Conservation (phyloP, 2,888 invertebrate species). For the Cataglyphis rosenhaueri region DNA sequence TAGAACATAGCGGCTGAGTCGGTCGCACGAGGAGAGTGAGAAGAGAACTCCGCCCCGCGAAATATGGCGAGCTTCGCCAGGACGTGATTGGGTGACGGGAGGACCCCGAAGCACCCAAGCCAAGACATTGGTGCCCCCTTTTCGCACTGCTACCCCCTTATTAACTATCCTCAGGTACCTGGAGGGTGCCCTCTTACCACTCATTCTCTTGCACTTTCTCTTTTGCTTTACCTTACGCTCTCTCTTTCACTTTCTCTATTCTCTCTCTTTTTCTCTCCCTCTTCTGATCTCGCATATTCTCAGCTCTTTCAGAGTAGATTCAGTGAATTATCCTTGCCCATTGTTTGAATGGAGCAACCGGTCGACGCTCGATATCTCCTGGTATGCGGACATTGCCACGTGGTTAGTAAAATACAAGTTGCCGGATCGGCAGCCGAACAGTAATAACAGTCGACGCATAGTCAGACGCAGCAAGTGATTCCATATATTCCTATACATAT, state of each 20-base stretch:
- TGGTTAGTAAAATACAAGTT: conserved; percentile 41
- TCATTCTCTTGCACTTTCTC: conserved; percentile 67
- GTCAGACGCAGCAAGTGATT: neutral
- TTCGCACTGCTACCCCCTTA: conserved; percentile 75
- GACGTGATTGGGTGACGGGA: conserved; percentile 85
- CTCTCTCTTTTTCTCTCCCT: conserved; percentile 52
- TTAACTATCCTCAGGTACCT: conserved; percentile 75
- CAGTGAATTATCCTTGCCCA: conserved; percentile 67
- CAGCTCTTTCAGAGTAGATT: conserved; percentile 39
- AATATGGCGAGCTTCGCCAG: conserved; percentile 84
- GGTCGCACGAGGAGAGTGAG: conserved; percentile 74
- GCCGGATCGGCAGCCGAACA: conserved; percentile 10
- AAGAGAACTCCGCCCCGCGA: conserved; percentile 84
- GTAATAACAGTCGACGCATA: conserved; percentile 26
- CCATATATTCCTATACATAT: neutral
- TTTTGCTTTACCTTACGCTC: conserved; percentile 59
- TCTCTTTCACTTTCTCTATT: conserved; percentile 56
- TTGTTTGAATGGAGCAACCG: conserved; percentile 59
- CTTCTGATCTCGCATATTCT: conserved; percentile 28
- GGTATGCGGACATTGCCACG: conserved; percentile 57
- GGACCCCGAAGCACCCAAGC: conserved; percentile 83
- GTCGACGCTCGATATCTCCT: conserved; percentile 52
- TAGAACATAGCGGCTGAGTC: conserved; percentile 79
- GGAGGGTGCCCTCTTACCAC: conserved; percentile 66
- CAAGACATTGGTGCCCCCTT: conserved; percentile 85